phyloP scores from a whole-genome alignment of 2,797 vertebrate genomes.

The Vespertilio murinus region DNA sequence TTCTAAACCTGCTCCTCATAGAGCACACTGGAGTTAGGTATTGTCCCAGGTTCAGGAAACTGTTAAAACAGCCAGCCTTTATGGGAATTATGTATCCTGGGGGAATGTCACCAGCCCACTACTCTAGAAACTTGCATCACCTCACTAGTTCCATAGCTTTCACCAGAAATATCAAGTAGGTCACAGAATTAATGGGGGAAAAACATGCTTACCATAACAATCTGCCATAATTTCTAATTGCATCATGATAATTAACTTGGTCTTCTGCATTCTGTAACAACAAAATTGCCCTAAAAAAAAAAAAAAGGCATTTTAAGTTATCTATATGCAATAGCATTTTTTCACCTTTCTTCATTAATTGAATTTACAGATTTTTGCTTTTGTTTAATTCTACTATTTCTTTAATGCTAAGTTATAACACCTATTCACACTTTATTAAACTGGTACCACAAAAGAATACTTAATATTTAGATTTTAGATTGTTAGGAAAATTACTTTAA shows the following conservation, averaged over 20 bases:
- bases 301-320: conserved; percentile 50
- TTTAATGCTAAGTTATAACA: background rate
- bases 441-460: background rate
- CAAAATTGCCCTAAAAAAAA: conserved; percentile 86
- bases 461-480: conserved; percentile 40
- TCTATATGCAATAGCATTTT: background rate
- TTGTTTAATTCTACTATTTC: conserved; percentile 37
- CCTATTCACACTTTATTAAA: conserved; percentile 37
- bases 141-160: background rate
- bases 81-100: background rate
- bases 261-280: conserved; percentile 87
- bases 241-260: conserved; percentile 85
- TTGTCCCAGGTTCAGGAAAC: background rate
- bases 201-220: conserved; percentile 90
- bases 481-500: conserved; percentile 26
- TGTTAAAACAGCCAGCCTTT: background rate
- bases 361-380: background rate
- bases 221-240: conserved; percentile 91
- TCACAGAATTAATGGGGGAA: background rate
- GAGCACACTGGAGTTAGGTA: background rate
- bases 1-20: background rate
- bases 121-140: background rate
- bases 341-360: background rate
- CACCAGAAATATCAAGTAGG: background rate
- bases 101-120: background rate